phyloP scores from a whole-genome alignment of 2,113 vertebrate genomes.

The Platichthys flesus region DNA sequence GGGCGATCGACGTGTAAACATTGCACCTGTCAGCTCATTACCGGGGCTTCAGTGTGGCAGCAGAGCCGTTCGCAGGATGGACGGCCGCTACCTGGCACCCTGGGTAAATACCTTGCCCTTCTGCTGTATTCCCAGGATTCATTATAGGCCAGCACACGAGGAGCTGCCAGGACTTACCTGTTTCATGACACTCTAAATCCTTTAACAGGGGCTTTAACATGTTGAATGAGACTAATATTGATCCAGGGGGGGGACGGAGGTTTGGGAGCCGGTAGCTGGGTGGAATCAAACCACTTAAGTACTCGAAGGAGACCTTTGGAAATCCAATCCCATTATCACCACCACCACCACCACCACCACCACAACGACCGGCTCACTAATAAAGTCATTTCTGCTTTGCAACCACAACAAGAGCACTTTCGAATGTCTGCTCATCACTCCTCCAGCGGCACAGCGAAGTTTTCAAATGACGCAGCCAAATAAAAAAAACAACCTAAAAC shows the following conservation, averaged over 20 bases:
- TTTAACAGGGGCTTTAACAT: constrained; percentile 75
- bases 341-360: neutral
- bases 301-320: constrained; percentile 36
- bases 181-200: constrained; percentile 74
- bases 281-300: constrained; percentile 49
- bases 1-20: constrained; percentile 73
- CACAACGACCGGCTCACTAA: constrained; percentile 1
- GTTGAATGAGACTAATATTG: constrained; percentile 78
- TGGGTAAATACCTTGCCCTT: constrained; percentile 78
- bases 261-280: constrained; percentile 39
- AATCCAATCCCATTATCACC: constrained; percentile 35
- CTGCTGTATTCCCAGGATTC: constrained; percentile 74
- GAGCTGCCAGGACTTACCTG: constrained; percentile 74
- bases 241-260: constrained; percentile 62
- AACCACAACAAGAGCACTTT: constrained; percentile 9
- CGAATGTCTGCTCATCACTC: constrained; percentile 42
- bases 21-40: constrained; percentile 82
- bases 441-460: constrained; percentile 18
- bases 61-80: constrained; percentile 62
- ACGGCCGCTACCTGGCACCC: constrained; percentile 64
- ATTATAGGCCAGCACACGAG: constrained; percentile 70
- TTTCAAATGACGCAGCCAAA: constrained; percentile 31
- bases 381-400: constrained; percentile 24
- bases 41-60: constrained; percentile 66
- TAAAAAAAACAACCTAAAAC: neutral